Evolutionary conservation across 2,888 invertebrate genomes (phyloP), one percentile per base, ranked within the genome.

Genomic region (Esperia sulphurella): DNA sequence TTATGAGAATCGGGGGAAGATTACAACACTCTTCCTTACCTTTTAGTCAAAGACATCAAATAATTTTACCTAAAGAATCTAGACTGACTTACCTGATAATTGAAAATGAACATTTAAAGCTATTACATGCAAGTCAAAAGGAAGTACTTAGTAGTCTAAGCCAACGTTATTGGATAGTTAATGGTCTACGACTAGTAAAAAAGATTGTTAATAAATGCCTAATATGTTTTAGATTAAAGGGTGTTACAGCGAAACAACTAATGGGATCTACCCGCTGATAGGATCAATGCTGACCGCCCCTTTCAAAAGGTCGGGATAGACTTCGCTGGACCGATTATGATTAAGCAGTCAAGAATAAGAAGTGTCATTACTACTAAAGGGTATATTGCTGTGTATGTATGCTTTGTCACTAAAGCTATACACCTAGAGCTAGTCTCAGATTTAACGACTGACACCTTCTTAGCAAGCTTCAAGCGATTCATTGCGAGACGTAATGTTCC

Each of bases 401-500:
- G 46, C 28, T 42, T 48, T 33, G 45, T 21, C n/a, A 28, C 43
- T 0, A 47, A 47, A 43, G 51, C 48, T 8, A 41, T 51, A 9
- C 51, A 57, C 31, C 12, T 52, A n/a, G 53, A 53, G 42, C 29
- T 52, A 14, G 47, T 49, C 6, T 49, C 51, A n/a, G 49, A 52
- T 28, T 14, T 49, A 8, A 48, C 41, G 0, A 45, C 48, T 8
- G 45, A 49, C 8, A 14, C 42, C 1, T 53, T 43, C 31, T 30
- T 51, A 8, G 43, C 44, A 14, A 45, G 45, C 14, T 35, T 55
- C 10, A 47, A 48, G 35, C 42, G 52, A 5, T 52, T 55, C 28
- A 39, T 49, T 12, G 8, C 54, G 8, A 40, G 54, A n/a, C 14
- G 54, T 39, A 50, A 48, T 7, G 21, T 41, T 9, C 50, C 48